Conservation (phyloP, 2,113 vertebrate species). For the Malurus melanocephalus region DNA sequence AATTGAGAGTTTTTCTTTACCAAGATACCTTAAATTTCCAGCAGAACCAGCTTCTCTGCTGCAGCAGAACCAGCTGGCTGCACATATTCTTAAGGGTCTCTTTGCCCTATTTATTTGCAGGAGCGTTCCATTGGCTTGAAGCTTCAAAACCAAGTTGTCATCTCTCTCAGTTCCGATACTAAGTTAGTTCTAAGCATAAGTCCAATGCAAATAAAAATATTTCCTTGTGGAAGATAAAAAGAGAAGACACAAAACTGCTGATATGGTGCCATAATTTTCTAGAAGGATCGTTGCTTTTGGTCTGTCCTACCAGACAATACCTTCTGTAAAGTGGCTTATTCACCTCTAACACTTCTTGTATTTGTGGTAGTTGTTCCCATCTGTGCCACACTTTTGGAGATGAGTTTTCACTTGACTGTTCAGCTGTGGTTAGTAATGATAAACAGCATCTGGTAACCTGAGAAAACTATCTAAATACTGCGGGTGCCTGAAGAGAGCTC, state of each 20-base stretch:
- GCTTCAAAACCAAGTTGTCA: background rate
- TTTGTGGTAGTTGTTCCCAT: background rate
- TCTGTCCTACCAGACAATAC: background rate
- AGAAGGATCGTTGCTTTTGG: background rate
- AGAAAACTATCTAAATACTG: background rate
- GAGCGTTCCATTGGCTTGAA: background rate
- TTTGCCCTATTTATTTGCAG: background rate
- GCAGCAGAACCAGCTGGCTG: too few relatives aligned
- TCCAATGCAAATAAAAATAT: background rate
- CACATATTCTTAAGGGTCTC: background rate
- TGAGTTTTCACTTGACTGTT: background rate
- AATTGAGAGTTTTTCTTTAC: background rate
- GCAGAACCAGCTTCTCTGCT: background rate
- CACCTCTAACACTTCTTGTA: fast-evolving
- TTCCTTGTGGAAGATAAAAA: background rate
- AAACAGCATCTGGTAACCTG: background rate
- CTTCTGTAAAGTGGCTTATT: background rate
- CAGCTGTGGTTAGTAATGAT: background rate
- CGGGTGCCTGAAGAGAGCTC: background rate
- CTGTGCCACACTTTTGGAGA: background rate
- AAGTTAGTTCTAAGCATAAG: background rate
- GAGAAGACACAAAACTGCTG: background rate
- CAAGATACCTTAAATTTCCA: background rate
- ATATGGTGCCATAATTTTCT: background rate
- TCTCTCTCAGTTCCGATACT: background rate